Conservation (phyloP, 2,797 vertebrate genomes). For the Iguana delicatissima region DNA sequence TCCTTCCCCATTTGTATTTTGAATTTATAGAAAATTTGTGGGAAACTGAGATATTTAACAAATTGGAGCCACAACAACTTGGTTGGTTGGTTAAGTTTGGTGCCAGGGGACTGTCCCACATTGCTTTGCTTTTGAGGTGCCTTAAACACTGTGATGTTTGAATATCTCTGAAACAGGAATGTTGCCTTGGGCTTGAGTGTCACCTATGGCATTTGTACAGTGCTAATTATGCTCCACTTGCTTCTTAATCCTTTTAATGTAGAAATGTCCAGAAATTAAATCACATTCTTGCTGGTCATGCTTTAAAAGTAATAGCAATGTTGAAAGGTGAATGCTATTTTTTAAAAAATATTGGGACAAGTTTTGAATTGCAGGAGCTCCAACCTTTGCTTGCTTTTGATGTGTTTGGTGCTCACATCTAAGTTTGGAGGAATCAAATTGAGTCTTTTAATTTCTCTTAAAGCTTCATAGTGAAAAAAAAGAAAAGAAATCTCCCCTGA, state of each 20-base stretch:
- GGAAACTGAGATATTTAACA: neutral
- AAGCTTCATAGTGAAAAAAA: conserved; percentile 95
- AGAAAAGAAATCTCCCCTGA: conserved; percentile 95
- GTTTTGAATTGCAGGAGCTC: neutral
- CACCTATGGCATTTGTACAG: neutral
- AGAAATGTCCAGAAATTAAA: neutral
- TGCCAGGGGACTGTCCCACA: neutral
- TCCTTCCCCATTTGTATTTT: neutral
- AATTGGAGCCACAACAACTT: neutral
- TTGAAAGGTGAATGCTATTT: conserved; percentile 4
- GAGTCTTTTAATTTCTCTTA: conserved; percentile 58
- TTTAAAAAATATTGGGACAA: neutral
- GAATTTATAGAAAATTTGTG: neutral
- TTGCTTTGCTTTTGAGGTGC: neutral
- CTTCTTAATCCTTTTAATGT: neutral
- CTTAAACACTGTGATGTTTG: neutral
- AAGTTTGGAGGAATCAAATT: conserved; percentile 61
- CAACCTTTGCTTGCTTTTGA: neutral
- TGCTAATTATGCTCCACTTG: neutral
- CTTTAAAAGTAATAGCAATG: neutral
- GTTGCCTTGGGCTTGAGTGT: neutral
- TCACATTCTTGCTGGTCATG: neutral
- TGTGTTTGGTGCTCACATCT: neutral
- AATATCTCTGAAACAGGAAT: neutral
- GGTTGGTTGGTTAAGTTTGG: neutral